Evolutionary conservation across 2,888 invertebrate genomes (phyloP), one percentile per base, ranked within the genome.

Genomic region (Idaea straminata): DNA sequence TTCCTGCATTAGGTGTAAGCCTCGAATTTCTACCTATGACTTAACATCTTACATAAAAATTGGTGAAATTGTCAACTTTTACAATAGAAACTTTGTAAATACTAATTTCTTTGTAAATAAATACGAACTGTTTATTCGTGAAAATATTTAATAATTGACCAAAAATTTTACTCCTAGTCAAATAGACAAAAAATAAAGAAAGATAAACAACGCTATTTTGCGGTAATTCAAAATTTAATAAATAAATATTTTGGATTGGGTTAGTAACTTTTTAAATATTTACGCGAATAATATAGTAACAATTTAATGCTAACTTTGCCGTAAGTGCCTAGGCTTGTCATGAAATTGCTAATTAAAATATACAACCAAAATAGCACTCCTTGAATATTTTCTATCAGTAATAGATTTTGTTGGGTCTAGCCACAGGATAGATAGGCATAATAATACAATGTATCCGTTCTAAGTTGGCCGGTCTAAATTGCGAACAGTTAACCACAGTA

Each of bases 291-390:
- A 61, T 35, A 57, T 62, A 25, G 1, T 35, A 16, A 58, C 59
- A 61, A 63, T 60, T 64, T 62, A 63, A 84, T 83, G 85, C 86
- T 85, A 86, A 87, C 79, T 86, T 85, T 83, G 83, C 89, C 88
- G 82, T 84, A 87, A 88, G 89, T 90, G 89, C 90, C 90, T 91
- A 86, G 87, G 85, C 83, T 87, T 85, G 72, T 82, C 60, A 60
- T 25, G 16, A 34, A 36, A 60, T n/a, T 25, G 60, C 47, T 62
- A 62, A 60, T 58, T 62, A 34, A 61, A 38, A 25, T 15, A 25
- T 25, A 25, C 25, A 25, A 3, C 25, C 1, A 25, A 25, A 25
- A 25, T 25, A 25, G 25, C 25, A 25, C 25, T 25, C 25, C 25
- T 25, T 25, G 25, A 25, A 25, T 25, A 36, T 36, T 47, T 47